A percentile compares a stretch with the other conserved stretches of the same genome.
These are phyloP conservation scores for Etheostoma spectabile DNA, from an alignment of 2,113 vertebrate species.

Conservation along the genomic window DNA sequence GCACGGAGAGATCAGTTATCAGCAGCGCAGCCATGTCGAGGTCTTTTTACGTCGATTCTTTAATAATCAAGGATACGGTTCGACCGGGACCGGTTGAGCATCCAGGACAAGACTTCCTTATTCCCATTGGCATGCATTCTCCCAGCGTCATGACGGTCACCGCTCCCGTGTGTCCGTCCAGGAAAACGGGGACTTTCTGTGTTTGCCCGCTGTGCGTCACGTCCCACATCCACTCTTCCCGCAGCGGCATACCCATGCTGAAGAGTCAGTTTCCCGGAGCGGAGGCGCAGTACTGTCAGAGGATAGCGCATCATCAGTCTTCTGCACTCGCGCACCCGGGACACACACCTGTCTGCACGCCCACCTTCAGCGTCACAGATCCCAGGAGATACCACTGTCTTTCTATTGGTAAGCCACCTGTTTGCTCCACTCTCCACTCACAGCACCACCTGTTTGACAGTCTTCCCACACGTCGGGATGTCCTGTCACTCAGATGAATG, in stretches of 20 bases:
- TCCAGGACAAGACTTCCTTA: slow-evolving; percentile 91
- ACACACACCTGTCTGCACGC: slow-evolving; percentile 91
- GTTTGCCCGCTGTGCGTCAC: slow-evolving; percentile 97
- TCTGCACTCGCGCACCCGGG: slow-evolving; percentile 88
- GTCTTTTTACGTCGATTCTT: slow-evolving; percentile 98
- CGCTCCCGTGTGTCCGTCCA: slow-evolving; percentile 90
- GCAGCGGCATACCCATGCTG: slow-evolving; percentile 88
- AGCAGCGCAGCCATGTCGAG: slow-evolving; percentile 89
- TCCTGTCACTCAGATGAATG: background rate
- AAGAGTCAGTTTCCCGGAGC: slow-evolving; percentile 90
- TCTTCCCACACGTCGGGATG: background rate
- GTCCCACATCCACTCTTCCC: slow-evolving; percentile 93
- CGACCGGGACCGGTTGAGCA: slow-evolving; percentile 88
- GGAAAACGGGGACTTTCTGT: slow-evolving; percentile 95
- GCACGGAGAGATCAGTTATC: slow-evolving; percentile 49
- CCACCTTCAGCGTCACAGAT: slow-evolving; percentile 94
- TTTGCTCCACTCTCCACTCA: slow-evolving; percentile 3
- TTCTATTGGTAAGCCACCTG: slow-evolving; percentile 89
- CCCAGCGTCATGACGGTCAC: slow-evolving; percentile 92
- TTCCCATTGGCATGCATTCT: slow-evolving; percentile 94
- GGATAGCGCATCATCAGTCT: slow-evolving; percentile 85
- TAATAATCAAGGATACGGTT: slow-evolving; percentile 97
- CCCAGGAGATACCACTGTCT: slow-evolving; percentile 97
- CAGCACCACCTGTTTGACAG: slow-evolving; percentile 14
- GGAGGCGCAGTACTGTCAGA: slow-evolving; percentile 90